Conservation (phyloP, 2,113 vertebrate genomes). For the Campylomormyrus tamandua region DNA sequence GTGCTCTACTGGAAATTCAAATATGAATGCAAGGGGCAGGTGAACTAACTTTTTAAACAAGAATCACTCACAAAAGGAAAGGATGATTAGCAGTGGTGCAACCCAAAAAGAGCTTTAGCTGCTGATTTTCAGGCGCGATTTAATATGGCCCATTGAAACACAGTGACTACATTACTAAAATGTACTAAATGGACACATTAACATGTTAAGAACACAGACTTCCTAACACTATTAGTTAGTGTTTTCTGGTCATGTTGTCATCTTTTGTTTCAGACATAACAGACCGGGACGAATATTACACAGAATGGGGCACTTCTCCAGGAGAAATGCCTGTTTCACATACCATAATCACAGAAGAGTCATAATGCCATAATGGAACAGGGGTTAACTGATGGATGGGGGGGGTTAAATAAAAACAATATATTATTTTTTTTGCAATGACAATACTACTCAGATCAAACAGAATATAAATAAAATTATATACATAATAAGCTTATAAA, state of each 20-base stretch:
- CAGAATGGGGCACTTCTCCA: background rate
- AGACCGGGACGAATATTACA: background rate
- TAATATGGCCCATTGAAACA: background rate
- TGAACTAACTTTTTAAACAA: background rate
- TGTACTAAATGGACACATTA: background rate
- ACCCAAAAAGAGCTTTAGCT: background rate
- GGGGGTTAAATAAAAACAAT: constrained; percentile 16
- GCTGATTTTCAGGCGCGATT: background rate
- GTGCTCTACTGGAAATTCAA: background rate
- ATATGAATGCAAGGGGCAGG: background rate
- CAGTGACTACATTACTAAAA: background rate
- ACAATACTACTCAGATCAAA: background rate
- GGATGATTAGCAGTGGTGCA: background rate
- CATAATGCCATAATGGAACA: background rate
- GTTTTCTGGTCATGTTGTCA: background rate
- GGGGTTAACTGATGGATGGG: background rate
- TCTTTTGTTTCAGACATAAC: background rate
- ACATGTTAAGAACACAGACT: background rate
- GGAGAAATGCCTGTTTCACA: background rate
- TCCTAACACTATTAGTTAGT: background rate
- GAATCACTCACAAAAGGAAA: background rate
- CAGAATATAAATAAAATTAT: constrained; percentile 13
- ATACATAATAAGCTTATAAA: constrained; percentile 24
- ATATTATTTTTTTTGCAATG: constrained; percentile 14
- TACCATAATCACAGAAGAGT: background rate